phyloP scores from a whole-genome alignment of 2,797 vertebrate species.

The Lutra lutra region DNA sequence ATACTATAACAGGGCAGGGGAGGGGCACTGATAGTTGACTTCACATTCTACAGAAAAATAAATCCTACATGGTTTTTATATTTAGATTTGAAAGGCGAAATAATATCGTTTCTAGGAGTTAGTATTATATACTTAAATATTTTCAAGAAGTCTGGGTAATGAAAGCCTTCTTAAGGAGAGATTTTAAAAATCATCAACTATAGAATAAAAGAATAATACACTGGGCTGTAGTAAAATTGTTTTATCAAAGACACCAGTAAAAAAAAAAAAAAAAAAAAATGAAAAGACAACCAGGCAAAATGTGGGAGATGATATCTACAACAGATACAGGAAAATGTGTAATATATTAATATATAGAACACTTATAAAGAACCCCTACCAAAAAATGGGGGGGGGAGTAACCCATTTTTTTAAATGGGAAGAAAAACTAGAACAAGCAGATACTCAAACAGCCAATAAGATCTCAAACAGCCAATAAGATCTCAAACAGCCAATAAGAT shows the following conservation, averaged over 20 bases:
- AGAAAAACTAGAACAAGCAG: background rate
- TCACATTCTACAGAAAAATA: background rate
- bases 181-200: background rate
- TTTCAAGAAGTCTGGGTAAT: background rate
- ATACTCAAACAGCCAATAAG: background rate
- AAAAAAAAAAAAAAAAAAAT: background rate
- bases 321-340: background rate
- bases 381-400: background rate
- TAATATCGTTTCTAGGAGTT: background rate
- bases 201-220: constrained; percentile 1
- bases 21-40: background rate
- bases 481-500: background rate
- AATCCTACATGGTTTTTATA: background rate
- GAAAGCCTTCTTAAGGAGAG: background rate
- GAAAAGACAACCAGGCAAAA: background rate
- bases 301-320: background rate
- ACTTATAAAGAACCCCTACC: background rate
- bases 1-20: background rate
- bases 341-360: background rate
- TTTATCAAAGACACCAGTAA: background rate
- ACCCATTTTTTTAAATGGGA: background rate
- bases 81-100: constrained; percentile 25
- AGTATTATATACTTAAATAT: background rate
- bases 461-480: too few relatives aligned
- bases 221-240: background rate